These are phyloP conservation scores for Rhagoletis zephyria DNA, from an alignment of 1,140 invertebrate species.

Conservation along the genomic window DNA sequence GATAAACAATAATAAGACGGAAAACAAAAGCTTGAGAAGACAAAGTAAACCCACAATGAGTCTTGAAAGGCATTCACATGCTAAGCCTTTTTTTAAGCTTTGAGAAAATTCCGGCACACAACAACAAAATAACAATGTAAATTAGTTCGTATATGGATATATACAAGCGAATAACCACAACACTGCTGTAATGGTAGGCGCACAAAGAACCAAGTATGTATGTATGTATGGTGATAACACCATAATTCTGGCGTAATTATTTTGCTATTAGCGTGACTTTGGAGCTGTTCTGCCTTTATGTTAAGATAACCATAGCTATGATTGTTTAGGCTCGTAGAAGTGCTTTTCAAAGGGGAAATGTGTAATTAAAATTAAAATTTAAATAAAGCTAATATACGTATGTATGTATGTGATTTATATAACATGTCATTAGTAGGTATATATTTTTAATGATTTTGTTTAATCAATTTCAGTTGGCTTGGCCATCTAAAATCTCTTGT, in stretches of 20 bases:
- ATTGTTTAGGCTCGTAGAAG: too few relatives aligned
- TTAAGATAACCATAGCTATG: too few relatives aligned
- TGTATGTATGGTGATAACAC: background rate
- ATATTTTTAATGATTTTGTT: too few relatives aligned
- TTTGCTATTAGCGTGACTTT: background rate
- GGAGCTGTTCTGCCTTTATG: background rate
- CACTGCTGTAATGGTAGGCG: too few relatives aligned
- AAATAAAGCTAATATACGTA: too few relatives aligned
- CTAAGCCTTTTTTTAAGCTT: background rate
- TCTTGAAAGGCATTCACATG: background rate
- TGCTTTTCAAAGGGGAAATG: too few relatives aligned
- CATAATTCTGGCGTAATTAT: slow-evolving; percentile 3
- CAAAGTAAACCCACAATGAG: background rate
- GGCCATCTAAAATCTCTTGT: too few relatives aligned
- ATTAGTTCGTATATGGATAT: background rate
- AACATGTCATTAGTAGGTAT: too few relatives aligned
- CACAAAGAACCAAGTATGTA: background rate
- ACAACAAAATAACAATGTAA: background rate
- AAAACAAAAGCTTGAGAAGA: slow-evolving; percentile 26
- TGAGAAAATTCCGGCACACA: background rate
- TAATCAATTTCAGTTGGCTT: too few relatives aligned
- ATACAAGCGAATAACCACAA: background rate
- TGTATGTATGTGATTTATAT: too few relatives aligned
- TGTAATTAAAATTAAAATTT: too few relatives aligned
- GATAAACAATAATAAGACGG: slow-evolving; percentile 29